These are phyloP conservation scores for Atractosteus spatula DNA, from an alignment of 2,113 vertebrate genomes.

Conservation along the genomic window DNA sequence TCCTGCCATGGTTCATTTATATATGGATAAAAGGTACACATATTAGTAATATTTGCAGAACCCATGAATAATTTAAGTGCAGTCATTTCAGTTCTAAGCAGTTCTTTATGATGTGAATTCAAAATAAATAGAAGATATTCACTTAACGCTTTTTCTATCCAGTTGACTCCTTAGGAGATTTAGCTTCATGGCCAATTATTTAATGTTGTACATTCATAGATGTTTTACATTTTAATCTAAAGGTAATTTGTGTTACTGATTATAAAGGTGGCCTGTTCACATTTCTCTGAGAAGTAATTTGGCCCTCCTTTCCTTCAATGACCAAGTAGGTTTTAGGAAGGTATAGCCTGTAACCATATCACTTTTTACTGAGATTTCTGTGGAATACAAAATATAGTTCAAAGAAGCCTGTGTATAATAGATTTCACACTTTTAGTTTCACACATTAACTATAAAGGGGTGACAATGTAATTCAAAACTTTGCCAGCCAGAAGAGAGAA, in stretches of 20 bases:
- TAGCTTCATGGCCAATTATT: neutral
- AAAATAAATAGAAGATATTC: neutral
- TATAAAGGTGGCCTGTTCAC: neutral
- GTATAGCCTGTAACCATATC: neutral
- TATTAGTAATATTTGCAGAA: no score
- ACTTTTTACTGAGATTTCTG: neutral
- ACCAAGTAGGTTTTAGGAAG: constrained; percentile 9
- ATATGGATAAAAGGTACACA: no score
- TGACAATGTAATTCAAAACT: no score
- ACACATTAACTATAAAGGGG: no score
- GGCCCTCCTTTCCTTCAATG: neutral
- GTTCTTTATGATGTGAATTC: neutral
- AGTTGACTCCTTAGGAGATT: neutral
- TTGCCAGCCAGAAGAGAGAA: constrained; percentile 9
- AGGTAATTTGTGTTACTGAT: neutral
- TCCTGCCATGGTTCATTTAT: no score
- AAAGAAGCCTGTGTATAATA: constrained; percentile 14
- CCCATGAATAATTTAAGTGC: no score
- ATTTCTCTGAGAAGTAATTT: neutral
- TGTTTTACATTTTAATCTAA: neutral
- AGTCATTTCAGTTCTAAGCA: neutral
- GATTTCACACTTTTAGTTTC: neutral
- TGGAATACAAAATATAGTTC: neutral
- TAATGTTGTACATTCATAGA: neutral
- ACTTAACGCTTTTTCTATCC: neutral